Evolutionary conservation across 2,888 invertebrate species (phyloP).

Genomic region (Seira sanloemensis): DNA sequence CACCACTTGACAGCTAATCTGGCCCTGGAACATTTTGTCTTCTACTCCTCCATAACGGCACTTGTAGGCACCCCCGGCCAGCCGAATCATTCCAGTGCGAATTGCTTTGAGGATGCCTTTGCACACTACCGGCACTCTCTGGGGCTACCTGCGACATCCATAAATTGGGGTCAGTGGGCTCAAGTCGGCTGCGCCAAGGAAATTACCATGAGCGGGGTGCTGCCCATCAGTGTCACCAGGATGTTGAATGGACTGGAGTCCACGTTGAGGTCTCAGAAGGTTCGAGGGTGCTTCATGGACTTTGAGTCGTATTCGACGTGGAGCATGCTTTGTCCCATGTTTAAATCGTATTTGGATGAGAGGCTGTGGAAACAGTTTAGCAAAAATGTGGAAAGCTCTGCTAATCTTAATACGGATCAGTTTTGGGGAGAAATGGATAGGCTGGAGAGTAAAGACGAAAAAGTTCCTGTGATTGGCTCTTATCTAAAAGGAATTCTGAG

Average conservation of each 20-base stretch:
- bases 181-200: conserved; percentile 54
- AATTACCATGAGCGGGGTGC: conserved; percentile 28
- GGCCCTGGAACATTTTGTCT: conserved; percentile 41
- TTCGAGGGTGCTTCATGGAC: conserved; percentile 21
- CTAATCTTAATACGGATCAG: conserved; percentile 6
- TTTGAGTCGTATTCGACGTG: not conserved
- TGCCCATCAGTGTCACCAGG: conserved; percentile 27
- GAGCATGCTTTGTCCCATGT: not conserved
- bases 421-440: conserved; percentile 42
- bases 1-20: conserved; percentile 30
- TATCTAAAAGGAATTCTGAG: conserved; percentile 41
- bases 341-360: conserved; percentile 49
- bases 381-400: not conserved
- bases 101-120: conserved; percentile 50
- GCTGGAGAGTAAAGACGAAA: conserved; percentile 19
- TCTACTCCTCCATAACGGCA: conserved; percentile 32
- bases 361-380: conserved; percentile 20
- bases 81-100: conserved; percentile 49
- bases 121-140: conserved; percentile 32
- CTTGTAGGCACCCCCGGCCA: conserved; percentile 35
- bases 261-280: not conserved
- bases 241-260: conserved; percentile 31
- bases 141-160: conserved; percentile 45
- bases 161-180: conserved; percentile 66
- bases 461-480: conserved; percentile 3